Base-by-base conservation (phyloP, 2,888 invertebrate species). In the Patella caerulea region DNA sequence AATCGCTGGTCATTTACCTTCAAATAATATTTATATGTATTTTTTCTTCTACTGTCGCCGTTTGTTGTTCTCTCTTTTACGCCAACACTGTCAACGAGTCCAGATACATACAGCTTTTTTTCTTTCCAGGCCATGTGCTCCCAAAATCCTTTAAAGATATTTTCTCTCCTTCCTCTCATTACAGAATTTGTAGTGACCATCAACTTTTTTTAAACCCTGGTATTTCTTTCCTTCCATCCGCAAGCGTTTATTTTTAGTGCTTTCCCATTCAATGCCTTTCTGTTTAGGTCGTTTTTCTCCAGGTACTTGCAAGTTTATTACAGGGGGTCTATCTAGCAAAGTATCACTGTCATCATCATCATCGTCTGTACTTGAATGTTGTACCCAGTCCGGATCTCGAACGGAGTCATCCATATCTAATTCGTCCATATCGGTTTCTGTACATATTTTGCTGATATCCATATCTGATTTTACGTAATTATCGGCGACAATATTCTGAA, bases 131-230 rank as follows among this genome's bases (percentile, higher is more conserved):
- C 19, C 59, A 59, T n/a, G 17, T 59, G 15, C 45, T 71, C 19
- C 75, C 75, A 75, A 52, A 75, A 75, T 7, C 71, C 19, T 54
- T 75, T 55, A 52, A 75, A 70, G 19, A 71, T 71, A 15, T 70
- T 53, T 54, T 69, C 19, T 52, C 75, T 65, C n/a, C 14, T 56
- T 15, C 59, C 74, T 54, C 11, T 56, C 74, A 24, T 29, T 65
- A 56, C 29, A 56, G n/a, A 59, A 74, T 17, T 24, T 34, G 14
- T 34, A 17, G 24, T n/a, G 29, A 15, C 74, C 65, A 34, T 74
- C 74, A 15, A 14, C 59, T 45, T 34, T 34, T 24, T 11, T 11
- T 5, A 74, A n/a, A 19, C 65, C 69, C 34, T 74, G 54, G 17
- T 74, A 74, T 74, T 74, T 59, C 45, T 74, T 65, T 15, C 74